Evolutionary conservation across 2,797 vertebrate genomes (phyloP).

Genomic region (Lepilemur septentrionalis): DNA sequence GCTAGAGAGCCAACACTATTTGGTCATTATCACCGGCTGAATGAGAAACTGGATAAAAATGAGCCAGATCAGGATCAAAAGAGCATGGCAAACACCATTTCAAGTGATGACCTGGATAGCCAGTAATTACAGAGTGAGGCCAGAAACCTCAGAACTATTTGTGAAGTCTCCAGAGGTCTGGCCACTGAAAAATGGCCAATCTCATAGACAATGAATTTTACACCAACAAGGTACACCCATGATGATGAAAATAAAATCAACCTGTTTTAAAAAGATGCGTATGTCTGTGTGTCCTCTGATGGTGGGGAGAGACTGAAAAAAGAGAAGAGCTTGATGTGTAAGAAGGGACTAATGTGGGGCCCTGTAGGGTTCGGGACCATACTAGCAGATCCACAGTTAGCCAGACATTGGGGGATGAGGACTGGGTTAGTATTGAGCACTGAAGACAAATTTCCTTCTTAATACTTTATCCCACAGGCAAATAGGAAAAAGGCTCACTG

Average conservation of each 20-base stretch:
- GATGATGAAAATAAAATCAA: slow-evolving; percentile 7
- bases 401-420: background rate
- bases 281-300: background rate
- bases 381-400: background rate
- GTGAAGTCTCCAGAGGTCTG: background rate
- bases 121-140: background rate
- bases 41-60: background rate
- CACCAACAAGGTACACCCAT: background rate
- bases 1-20: background rate
- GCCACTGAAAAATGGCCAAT: background rate
- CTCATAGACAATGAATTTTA: background rate
- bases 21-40: background rate
- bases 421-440: background rate
- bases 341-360: background rate
- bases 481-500: background rate
- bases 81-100: accelerated
- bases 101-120: accelerated
- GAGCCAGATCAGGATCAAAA: background rate
- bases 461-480: background rate
- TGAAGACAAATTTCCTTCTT: background rate
- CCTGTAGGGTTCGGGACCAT: background rate
- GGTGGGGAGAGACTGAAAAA: background rate
- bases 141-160: background rate
- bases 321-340: background rate
- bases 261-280: background rate